Percentiles rank a stretch among this genome's conserved stretches.
phyloP scores from a whole-genome alignment of 2,113 vertebrate species.

The Excalfactoria chinensis region DNA sequence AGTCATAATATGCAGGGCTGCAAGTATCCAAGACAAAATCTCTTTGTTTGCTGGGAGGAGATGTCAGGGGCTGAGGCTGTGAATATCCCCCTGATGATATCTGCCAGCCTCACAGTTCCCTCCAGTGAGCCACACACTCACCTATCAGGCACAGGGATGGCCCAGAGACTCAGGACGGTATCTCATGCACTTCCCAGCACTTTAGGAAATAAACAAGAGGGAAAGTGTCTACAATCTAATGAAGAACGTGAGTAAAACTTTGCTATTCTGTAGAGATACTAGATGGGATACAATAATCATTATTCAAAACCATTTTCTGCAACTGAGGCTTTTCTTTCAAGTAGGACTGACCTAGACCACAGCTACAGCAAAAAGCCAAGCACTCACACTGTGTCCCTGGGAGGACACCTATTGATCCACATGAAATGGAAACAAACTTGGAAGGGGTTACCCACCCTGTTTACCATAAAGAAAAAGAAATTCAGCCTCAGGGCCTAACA shows the following conservation, averaged over 20 bases:
- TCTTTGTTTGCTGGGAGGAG: neutral
- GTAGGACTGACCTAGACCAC: neutral
- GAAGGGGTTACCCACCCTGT: neutral
- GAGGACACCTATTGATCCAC: neutral
- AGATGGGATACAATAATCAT: neutral
- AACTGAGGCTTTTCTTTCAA: neutral
- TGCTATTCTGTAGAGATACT: neutral
- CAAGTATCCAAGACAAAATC: neutral
- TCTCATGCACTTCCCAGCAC: neutral
- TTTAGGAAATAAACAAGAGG: neutral
- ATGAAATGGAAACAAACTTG: neutral
- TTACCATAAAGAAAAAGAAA: neutral
- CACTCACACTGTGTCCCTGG: neutral
- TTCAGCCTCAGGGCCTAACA: neutral
- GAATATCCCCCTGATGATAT: neutral
- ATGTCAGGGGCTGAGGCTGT: neutral
- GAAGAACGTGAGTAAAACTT: neutral
- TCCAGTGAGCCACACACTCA: neutral
- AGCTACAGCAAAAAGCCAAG: neutral
- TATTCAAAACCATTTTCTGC: neutral
- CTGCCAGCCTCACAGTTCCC: neutral
- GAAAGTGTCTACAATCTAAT: neutral
- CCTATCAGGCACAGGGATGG: neutral
- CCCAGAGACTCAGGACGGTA: neutral
- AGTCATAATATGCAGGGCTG: neutral